Evolutionary conservation across 2,888 invertebrate genomes (phyloP).

Genomic region (Alsophila aescularia): DNA sequence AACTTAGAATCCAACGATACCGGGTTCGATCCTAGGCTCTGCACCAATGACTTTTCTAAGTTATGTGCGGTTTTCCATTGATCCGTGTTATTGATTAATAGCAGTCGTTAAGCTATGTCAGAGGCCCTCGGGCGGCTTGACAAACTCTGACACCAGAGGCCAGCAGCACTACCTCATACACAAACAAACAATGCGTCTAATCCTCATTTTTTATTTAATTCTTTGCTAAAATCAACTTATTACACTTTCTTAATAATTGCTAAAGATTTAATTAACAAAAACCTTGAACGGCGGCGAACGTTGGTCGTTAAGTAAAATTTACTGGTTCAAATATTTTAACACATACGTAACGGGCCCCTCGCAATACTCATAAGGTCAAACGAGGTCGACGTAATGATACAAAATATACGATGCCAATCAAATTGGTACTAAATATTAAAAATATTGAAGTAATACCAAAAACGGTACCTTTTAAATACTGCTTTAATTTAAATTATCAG

Average conservation of each 20-base stretch:
- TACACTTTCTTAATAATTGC: not conserved
- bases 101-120: too few species aligned
- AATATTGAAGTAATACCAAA: conserved; percentile 35
- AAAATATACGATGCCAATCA: conserved; percentile 34
- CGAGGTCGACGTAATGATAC: conserved; percentile 47
- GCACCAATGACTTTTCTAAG: too few species aligned
- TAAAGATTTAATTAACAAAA: not conserved
- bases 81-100: too few species aligned
- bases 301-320: conserved; percentile 16
- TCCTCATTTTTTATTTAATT: too few species aligned
- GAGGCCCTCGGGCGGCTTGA: too few species aligned
- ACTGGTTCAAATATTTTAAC: conserved; percentile 22
- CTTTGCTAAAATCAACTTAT: too few species aligned
- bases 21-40: too few species aligned
- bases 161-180: too few species aligned
- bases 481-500: conserved; percentile 39
- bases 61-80: too few species aligned
- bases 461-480: conserved; percentile 43
- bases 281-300: conserved; percentile 4
- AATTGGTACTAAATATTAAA: conserved; percentile 29
- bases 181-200: too few species aligned
- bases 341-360: conserved; percentile 36
- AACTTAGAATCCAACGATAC: too few species aligned
- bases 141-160: too few species aligned
- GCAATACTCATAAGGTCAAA: conserved; percentile 49